Evolutionary conservation across 2,888 invertebrate species (phyloP).

Genomic region (Megalurothrips usitatus): DNA sequence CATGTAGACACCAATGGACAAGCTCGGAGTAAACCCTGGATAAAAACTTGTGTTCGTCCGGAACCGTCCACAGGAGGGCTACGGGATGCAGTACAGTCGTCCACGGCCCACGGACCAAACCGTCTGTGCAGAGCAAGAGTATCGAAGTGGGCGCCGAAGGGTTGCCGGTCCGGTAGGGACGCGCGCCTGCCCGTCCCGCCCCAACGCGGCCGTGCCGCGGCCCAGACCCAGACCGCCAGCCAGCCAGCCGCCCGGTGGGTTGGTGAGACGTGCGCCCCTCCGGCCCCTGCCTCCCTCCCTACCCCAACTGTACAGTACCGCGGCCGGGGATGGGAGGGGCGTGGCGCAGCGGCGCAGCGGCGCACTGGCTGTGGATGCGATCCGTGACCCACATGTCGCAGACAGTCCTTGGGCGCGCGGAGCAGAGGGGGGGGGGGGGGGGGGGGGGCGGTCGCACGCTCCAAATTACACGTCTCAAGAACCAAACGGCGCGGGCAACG

Average conservation of each 20-base stretch:
- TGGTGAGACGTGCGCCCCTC: too few species aligned
- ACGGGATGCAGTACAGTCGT: too few species aligned
- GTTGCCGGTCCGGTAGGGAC: too few species aligned
- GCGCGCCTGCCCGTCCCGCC: too few species aligned
- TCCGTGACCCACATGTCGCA: constrained; percentile 21
- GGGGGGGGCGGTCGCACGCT: constrained; percentile 16
- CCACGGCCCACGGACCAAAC: too few species aligned
- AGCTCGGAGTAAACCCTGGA: too few species aligned
- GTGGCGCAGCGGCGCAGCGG: not conserved
- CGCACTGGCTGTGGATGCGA: constrained; percentile 15
- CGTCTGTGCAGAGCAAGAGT: too few species aligned
- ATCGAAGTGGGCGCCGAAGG: too few species aligned
- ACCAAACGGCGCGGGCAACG: not conserved
- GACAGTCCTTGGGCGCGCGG: constrained; percentile 18
- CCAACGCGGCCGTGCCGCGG: not conserved
- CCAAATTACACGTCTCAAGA: constrained; percentile 26
- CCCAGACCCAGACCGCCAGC: not conserved
- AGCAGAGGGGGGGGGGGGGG: not conserved
- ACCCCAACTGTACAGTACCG: not conserved
- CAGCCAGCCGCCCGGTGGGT: not conserved
- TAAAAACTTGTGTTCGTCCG: too few species aligned
- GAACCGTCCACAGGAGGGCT: too few species aligned
- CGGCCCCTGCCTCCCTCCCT: too few species aligned
- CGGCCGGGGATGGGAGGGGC: not conserved
- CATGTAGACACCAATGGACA: too few species aligned